Evolutionary conservation across 2,113 vertebrate genomes (phyloP), one percentile per base, ranked within the genome.

Genomic region (Calyptommatus sinebrachiatus): DNA sequence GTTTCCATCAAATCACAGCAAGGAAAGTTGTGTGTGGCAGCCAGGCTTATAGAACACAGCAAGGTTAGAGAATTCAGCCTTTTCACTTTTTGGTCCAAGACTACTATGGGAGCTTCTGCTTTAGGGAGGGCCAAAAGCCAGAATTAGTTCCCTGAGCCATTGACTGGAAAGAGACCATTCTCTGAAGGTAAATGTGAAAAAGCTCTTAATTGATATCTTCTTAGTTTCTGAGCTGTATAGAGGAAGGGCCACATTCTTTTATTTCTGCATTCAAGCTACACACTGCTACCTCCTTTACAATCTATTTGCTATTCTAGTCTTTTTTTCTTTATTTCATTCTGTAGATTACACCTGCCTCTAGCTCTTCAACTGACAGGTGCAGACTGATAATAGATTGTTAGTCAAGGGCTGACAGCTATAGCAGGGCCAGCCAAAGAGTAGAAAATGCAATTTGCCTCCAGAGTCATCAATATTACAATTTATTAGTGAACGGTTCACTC

Each of bases 381-480:
- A 18, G 88, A 61, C 20, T 83, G 75, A 76, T 18, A 84, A 71
- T 31, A 78, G n/a, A 3, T 78, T 77, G 8, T 24, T 89, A 22
- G 16, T 85, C n/a, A 62, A 61, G 63, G 10, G 74, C 8, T 83
- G 87, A 60, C 21, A 90, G 46, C 12, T 61, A 2, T 35, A 63
- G 76, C 35, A 45, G 82, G 79, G 7, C 26, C 85, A 83, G 16
- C 0, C 0, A 57, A 85, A 46, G 41, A 5, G 66, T 80, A 83
- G 73, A 85, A 71, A 24, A 11, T 46, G 14, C 1, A 63, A 61
- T 77, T 66, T 79, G 18, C 62, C 81, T 87, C 69, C 72, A 82
- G 1, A 14, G 53, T 82, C 18, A 85, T 85, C 80, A 77, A 71
- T 85, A 48, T 76, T 57, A 53, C 26, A 16, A 41, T 79, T 81